Conservation (phyloP, 2,888 invertebrate genomes). For the Cremastinae sp. region DNA sequence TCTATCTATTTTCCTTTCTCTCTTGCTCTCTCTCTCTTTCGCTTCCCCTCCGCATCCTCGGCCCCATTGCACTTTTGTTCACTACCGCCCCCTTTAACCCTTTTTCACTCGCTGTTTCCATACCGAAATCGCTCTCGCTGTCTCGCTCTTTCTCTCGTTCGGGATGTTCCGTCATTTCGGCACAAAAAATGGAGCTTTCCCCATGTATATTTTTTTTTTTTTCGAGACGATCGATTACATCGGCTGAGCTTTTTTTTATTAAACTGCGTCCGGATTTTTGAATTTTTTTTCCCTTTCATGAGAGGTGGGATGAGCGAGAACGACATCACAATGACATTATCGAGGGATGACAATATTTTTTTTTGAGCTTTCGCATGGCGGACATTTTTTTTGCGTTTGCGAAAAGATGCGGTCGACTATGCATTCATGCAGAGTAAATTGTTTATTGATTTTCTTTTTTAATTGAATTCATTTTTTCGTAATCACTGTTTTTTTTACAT, state of each 20-base stretch:
- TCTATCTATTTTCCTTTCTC: slow-evolving; percentile 18
- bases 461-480: too few species aligned
- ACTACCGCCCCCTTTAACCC: slow-evolving; percentile 35
- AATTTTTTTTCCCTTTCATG: too few species aligned
- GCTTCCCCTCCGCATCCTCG: slow-evolving; percentile 42
- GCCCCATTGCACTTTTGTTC: slow-evolving; percentile 42
- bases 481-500: neutral
- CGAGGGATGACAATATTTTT: too few species aligned
- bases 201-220: slow-evolving; percentile 20
- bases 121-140: neutral
- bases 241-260: neutral
- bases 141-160: slow-evolving; percentile 5
- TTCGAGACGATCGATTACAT: neutral
- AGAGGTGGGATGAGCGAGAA: too few species aligned
- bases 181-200: slow-evolving; percentile 30
- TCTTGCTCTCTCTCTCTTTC: slow-evolving; percentile 23
- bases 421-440: neutral
- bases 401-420: neutral
- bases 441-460: neutral
- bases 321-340: too few species aligned
- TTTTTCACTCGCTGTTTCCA: slow-evolving; percentile 14
- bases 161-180: slow-evolving; percentile 20
- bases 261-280: too few species aligned
- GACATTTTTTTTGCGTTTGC: slow-evolving; percentile 21
- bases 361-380: too few species aligned